These are phyloP conservation scores for Polypedilum pembai DNA, from an alignment of 1,140 invertebrate genomes.

Conservation along the genomic window DNA sequence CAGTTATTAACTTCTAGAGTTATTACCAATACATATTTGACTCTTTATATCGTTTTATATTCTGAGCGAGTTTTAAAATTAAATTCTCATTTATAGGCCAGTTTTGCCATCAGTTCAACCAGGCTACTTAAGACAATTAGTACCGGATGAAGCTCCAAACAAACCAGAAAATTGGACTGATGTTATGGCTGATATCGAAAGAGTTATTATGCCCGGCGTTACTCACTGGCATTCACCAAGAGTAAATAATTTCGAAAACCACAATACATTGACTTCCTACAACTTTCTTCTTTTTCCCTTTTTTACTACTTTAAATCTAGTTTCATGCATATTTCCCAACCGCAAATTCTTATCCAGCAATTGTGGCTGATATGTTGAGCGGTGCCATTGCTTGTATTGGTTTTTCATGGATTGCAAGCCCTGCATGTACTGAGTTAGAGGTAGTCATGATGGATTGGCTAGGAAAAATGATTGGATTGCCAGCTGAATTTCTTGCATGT, in stretches of 20 bases:
- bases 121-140: conserved; percentile 72
- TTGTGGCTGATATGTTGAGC: conserved; percentile 92
- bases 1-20: conserved; percentile 19
- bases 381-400: conserved; percentile 88
- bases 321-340: conserved; percentile 99
- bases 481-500: conserved; percentile 75
- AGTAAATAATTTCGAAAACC: background rate
- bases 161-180: conserved; percentile 80
- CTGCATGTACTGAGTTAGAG: conserved; percentile 95
- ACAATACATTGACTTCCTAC: background rate
- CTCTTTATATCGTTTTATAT: background rate
- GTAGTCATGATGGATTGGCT: conserved; percentile 97
- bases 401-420: conserved; percentile 86
- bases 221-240: conserved; percentile 96
- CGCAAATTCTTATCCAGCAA: conserved; percentile 82
- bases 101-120: conserved; percentile 75
- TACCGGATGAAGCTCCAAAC: conserved; percentile 74
- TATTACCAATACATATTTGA: background rate
- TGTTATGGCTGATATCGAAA: conserved; percentile 83
- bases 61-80: background rate
- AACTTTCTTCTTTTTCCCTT: background rate
- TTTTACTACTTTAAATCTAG: conserved; percentile 38
- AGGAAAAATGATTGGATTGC: conserved; percentile 87
- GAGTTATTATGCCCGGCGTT: conserved; percentile 93
- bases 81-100: conserved; percentile 50